A percentile compares a stretch with the other conserved stretches of the same genome.
Evolutionary conservation across 2,888 invertebrate genomes (phyloP).

Genomic region (Hofmannophila pseudospretella): DNA sequence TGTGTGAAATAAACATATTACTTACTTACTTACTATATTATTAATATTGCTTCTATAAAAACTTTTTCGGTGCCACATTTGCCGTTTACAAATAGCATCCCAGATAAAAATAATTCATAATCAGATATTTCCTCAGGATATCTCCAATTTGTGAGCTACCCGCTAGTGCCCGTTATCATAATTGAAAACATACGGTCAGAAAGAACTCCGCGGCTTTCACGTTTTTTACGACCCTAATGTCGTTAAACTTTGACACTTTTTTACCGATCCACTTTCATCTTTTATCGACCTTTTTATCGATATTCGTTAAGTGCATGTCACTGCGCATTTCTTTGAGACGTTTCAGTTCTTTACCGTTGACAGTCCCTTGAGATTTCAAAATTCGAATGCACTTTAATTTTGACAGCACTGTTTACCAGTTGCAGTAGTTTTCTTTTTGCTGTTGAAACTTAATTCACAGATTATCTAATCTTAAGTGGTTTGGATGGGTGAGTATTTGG

Average conservation of each 20-base stretch:
- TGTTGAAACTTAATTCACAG: neutral
- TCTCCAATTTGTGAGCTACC: slow-evolving; percentile 48
- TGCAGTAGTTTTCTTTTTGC: slow-evolving; percentile 3
- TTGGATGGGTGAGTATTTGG: neutral
- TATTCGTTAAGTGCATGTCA: slow-evolving; percentile 51
- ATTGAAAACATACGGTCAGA: slow-evolving; percentile 51
- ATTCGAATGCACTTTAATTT: slow-evolving; percentile 9
- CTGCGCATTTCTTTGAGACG: slow-evolving; percentile 16
- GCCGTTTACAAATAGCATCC: neutral
- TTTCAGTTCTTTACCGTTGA: slow-evolving; percentile 17
- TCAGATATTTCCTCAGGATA: slow-evolving; percentile 65
- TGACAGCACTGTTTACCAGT: slow-evolving; percentile 16
- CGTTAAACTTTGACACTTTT: slow-evolving; percentile 67
- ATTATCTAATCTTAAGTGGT: neutral
- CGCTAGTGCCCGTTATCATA: slow-evolving; percentile 39
- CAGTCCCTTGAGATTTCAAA: slow-evolving; percentile 20
- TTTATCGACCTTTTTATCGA: slow-evolving; percentile 29
- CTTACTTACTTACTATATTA: no score
- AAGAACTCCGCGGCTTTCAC: slow-evolving; percentile 31
- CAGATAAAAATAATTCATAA: slow-evolving; percentile 44
- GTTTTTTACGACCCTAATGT: slow-evolving; percentile 38
- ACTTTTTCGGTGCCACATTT: neutral
- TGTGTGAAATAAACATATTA: no score
- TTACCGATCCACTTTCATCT: slow-evolving; percentile 37
- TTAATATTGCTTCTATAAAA: no score